Conservation (phyloP, 2,888 invertebrate species). For the Chironomus tentans region DNA sequence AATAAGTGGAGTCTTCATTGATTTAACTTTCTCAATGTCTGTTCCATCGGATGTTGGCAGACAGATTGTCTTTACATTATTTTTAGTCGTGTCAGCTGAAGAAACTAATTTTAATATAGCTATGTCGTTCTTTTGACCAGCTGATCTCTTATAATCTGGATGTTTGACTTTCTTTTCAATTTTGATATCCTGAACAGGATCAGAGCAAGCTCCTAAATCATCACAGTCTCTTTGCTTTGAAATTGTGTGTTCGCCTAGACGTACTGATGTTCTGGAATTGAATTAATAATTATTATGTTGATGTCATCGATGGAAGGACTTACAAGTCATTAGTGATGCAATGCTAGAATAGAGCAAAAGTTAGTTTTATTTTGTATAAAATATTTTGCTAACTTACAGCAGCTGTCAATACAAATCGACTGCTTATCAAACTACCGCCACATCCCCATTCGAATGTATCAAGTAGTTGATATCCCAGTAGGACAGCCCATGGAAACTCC, state of each 20-base stretch:
- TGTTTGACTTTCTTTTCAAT: not conserved
- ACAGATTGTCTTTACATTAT: constrained; percentile 14
- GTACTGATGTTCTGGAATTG: no score
- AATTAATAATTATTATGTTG: no score
- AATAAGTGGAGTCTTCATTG: not conserved
- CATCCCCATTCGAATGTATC: no score
- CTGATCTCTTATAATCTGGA: not conserved
- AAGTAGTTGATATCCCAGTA: no score
- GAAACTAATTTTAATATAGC: not conserved
- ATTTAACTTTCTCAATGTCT: not conserved
- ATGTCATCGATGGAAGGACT: no score
- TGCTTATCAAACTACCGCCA: no score
- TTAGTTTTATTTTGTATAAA: no score
- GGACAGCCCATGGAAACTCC: not conserved
- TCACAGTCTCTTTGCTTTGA: constrained; percentile 7
- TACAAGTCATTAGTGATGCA: not conserved
- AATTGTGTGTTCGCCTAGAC: not conserved
- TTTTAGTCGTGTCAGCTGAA: not conserved
- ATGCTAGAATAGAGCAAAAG: not conserved
- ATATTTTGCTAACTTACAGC: not conserved
- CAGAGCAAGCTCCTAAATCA: not conserved
- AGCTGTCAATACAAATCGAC: not conserved
- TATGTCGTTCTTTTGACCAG: not conserved
- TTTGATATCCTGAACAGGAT: constrained; percentile 14
- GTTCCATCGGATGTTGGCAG: not conserved